Evolutionary conservation across 2,113 vertebrate genomes (phyloP).

Genomic region (Arizona elegans): DNA sequence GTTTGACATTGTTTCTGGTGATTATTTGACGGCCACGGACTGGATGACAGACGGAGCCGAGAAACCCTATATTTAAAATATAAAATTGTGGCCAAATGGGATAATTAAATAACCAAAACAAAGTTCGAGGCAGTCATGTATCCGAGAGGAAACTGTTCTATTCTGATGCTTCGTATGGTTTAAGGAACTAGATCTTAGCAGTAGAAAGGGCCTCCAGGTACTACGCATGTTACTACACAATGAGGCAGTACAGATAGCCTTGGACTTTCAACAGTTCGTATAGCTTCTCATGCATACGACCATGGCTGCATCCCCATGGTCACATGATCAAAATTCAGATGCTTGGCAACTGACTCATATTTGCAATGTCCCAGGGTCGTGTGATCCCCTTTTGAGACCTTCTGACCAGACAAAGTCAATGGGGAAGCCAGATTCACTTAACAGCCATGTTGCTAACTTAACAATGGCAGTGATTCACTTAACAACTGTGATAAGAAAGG

Average conservation of each 20-base stretch:
- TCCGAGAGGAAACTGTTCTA: background rate
- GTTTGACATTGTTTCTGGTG: too few relatives aligned
- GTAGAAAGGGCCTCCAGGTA: background rate
- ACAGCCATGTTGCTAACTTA: background rate
- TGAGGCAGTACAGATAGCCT: background rate
- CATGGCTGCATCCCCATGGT: background rate
- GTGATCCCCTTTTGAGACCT: background rate
- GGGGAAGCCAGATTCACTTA: background rate
- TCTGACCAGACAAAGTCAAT: background rate
- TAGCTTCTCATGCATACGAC: background rate
- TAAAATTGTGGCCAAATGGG: background rate
- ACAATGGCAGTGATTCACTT: background rate
- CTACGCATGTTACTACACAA: background rate
- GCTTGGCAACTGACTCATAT: background rate
- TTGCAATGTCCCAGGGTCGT: background rate
- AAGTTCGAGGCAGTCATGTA: background rate
- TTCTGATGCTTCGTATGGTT: background rate
- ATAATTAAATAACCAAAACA: background rate
- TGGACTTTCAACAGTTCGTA: too few relatives aligned
- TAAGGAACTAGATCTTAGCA: background rate
- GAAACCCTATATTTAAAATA: background rate
- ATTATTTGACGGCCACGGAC: too few relatives aligned
- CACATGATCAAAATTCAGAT: background rate
- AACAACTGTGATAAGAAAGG: background rate
- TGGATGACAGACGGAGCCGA: too few relatives aligned